Evolutionary conservation across 2,797 vertebrate genomes (phyloP), one percentile per base, ranked within the genome.

Genomic region (Furcifer pardalis): DNA sequence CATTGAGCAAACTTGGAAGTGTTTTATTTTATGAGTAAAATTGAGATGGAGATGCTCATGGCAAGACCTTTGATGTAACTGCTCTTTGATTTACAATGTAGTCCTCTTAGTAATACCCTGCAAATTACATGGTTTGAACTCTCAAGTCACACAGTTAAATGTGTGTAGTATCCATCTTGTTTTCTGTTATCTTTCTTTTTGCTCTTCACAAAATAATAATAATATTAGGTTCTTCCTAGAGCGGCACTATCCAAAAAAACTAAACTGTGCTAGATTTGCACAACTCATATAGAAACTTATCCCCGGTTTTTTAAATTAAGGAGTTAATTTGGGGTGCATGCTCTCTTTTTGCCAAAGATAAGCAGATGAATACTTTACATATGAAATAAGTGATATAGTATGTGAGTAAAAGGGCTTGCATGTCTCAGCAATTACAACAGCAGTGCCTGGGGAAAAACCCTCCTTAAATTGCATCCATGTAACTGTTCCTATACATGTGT

Each of bases 401-500:
- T 78, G 15, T 69, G 32, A 89, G 79, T 89, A 76, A 88, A 86
- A 86, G 65, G 83, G 90, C 80, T 76, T 81, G 74, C 82, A 5
- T 87, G 0, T 84, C 92, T 77, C 79, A 83, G 60, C 80, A 86
- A n/a, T 88, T 77, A 71, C 71, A 76, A 86, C 4, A 30, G 32
- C 52, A 1, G 44, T 32, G 90, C 92, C 91, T 89, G 86, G 84
- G 49, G 92, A 96, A 96, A 97, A 96, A n/a, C n/a, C 97, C 97
- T 97, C 97, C 97, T 97, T 97, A 95, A 96, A 95, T 95, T 97
- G 96, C 97, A 97, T 95, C 96, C 95, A 89, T 96, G 95, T 97
- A 96, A 96, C 96, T 98, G 96, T 98, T 98, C 97, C 97, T 97
- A 96, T 98, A 96, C 97, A 97, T 99, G 97, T 98, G 97, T 99